Conservation (phyloP, 2,113 vertebrate species). For the Paraplagusia blochii region DNA sequence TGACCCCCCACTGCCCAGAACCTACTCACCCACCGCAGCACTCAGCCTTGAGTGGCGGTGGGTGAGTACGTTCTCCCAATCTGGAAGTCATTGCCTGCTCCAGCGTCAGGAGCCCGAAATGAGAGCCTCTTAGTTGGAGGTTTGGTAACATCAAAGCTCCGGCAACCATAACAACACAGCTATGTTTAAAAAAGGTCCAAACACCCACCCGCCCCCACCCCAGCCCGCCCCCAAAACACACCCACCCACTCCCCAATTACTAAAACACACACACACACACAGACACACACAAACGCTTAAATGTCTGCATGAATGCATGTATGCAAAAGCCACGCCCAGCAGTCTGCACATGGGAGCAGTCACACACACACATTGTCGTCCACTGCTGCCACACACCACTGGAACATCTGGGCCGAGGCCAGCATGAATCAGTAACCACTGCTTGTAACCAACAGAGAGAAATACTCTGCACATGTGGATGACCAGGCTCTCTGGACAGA, state of each 20-base stretch:
- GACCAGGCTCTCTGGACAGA: conserved; percentile 10
- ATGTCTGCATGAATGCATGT: conserved; percentile 35
- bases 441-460: conserved; percentile 24
- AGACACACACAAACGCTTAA: conserved; percentile 11
- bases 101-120: conserved; percentile 69
- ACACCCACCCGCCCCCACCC: conserved; percentile 25
- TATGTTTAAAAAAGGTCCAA: conserved; percentile 74
- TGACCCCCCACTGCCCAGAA: conserved; percentile 34
- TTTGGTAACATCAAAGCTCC: conserved; percentile 76
- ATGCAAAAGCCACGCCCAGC: conserved; percentile 24
- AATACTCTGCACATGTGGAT: conserved; percentile 8
- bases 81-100: conserved; percentile 73
- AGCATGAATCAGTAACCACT: conserved; percentile 57
- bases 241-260: conserved; percentile 58
- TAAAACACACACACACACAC: conserved; percentile 16
- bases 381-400: conserved; percentile 54
- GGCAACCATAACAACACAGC: conserved; percentile 76
- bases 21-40: conserved; percentile 23
- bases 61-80: conserved; percentile 55
- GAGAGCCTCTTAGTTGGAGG: conserved; percentile 74
- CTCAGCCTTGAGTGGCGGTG: conserved; percentile 8
- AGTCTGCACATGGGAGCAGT: neutral
- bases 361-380: conserved; percentile 22
- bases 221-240: conserved; percentile 10
- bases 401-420: conserved; percentile 60